phyloP scores from a whole-genome alignment of 2,797 vertebrate genomes.

The Sebastes nivosus region DNA sequence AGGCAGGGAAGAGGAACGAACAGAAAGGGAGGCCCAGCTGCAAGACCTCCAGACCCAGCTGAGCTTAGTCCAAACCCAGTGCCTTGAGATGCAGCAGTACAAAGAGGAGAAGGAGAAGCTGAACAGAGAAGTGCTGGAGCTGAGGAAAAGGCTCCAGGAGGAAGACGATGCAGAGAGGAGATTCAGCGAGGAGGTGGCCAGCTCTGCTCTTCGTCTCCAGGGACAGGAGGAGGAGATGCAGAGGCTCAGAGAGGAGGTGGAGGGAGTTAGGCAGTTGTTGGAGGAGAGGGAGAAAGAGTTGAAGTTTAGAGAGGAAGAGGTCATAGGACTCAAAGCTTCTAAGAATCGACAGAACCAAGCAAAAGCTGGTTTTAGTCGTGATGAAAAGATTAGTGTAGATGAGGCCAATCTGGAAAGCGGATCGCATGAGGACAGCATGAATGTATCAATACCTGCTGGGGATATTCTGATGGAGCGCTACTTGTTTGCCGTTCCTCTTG shows the following conservation, averaged over 20 bases:
- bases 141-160: slow-evolving; percentile 70
- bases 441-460: slow-evolving; percentile 41
- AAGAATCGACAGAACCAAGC: slow-evolving; percentile 71
- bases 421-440: slow-evolving; percentile 39
- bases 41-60: slow-evolving; percentile 71
- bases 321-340: slow-evolving; percentile 60
- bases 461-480: slow-evolving; percentile 84
- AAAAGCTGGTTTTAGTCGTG: slow-evolving; percentile 39
- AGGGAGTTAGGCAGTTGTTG: slow-evolving; percentile 60
- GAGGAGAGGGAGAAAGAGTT: slow-evolving; percentile 67
- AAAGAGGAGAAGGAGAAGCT: slow-evolving; percentile 84
- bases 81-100: slow-evolving; percentile 75
- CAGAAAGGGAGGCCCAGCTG: slow-evolving; percentile 72
- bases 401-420: slow-evolving; percentile 42
- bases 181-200: slow-evolving; percentile 53
- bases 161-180: slow-evolving; percentile 63
- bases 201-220: slow-evolving; percentile 58
- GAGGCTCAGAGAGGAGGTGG: slow-evolving; percentile 61
- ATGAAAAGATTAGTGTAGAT: slow-evolving; percentile 8
- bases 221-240: slow-evolving; percentile 63
- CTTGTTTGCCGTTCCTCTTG: slow-evolving; percentile 67
- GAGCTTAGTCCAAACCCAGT: slow-evolving; percentile 69
- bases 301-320: slow-evolving; percentile 62
- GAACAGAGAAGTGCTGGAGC: slow-evolving; percentile 79
- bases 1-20: slow-evolving; percentile 72